Evolutionary conservation across 2,113 vertebrate genomes (phyloP).

Genomic region (Rattus norvegicus): GRCr8 NC_086027.1:39040001-39040500

Average conservation of each 20-base stretch:
- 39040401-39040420: not conserved
- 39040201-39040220: not conserved
- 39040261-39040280: not conserved
- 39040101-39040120: not conserved
- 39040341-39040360: conserved; percentile 33
- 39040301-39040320: not conserved
- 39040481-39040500: conserved; percentile 19
- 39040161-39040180: not conserved
- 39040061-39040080: not conserved
- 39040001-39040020: not conserved
- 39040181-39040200: not conserved
- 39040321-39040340: not conserved
- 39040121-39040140: not conserved
- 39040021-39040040: not conserved
- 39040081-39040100: not conserved
- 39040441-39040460: not conserved
- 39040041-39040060: not conserved
- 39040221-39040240: not conserved
- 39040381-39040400: conserved; percentile 33
- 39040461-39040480: conserved; percentile 25
- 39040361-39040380: not conserved
- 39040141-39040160: not conserved
- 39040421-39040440: conserved; percentile 33
- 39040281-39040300: not conserved
- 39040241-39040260: not conserved